A percentile compares a stretch with the other conserved stretches of the same genome.
Evolutionary conservation across 2,888 invertebrate species (phyloP).

Genomic region (Muscina levida): DNA sequence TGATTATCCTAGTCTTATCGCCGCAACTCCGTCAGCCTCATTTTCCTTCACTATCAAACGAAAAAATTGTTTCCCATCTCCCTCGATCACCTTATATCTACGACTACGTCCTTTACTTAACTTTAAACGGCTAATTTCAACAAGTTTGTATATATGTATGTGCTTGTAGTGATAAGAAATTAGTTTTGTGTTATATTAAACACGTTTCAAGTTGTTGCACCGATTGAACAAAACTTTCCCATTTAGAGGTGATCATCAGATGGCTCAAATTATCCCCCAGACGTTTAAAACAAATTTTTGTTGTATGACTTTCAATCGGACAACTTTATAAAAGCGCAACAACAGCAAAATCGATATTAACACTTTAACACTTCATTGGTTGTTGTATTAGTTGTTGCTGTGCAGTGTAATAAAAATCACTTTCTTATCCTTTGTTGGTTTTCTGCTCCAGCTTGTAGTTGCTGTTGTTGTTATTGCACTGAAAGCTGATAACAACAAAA

Average conservation of each 20-base stretch:
- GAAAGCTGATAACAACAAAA: constrained; percentile 74
- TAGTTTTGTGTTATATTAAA: constrained; percentile 33
- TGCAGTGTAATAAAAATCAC: constrained; percentile 58
- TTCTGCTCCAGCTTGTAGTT: background rate
- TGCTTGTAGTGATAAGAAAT: constrained; percentile 36
- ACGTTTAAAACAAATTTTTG: constrained; percentile 38
- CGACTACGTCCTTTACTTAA: too few relatives aligned
- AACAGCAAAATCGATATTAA: constrained; percentile 10
- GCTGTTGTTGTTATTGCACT: constrained; percentile 29
- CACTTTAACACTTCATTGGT: background rate
- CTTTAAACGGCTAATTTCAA: too few relatives aligned
- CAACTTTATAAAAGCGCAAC: constrained; percentile 30
- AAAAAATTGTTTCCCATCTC: too few relatives aligned
- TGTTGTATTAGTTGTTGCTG: background rate
- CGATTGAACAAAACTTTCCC: constrained; percentile 36
- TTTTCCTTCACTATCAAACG: too few relatives aligned
- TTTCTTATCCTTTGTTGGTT: constrained; percentile 49
- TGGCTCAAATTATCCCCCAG: constrained; percentile 18
- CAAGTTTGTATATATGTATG: too few relatives aligned
- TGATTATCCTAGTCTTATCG: too few relatives aligned
- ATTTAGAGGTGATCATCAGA: constrained; percentile 31
- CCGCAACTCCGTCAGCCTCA: too few relatives aligned
- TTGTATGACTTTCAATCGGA: constrained; percentile 33
- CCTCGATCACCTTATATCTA: too few relatives aligned
- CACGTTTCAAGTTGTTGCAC: constrained; percentile 24